Evolutionary conservation across 2,888 invertebrate genomes (phyloP).

Genomic region (Dascillus cervinus): DNA sequence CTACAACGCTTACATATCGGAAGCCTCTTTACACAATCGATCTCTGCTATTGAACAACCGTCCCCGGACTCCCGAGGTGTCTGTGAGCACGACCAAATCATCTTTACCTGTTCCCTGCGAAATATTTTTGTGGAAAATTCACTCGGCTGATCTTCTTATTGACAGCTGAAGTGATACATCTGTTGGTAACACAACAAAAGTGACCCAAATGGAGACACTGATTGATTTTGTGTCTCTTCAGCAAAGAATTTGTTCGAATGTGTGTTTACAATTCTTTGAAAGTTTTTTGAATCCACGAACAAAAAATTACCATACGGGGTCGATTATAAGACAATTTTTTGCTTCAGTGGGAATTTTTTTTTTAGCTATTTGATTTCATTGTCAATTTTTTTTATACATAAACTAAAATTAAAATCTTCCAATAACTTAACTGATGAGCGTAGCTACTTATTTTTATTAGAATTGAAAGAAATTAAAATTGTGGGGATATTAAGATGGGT

Average conservation of each 20-base stretch:
- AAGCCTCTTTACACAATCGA: constrained; percentile 30
- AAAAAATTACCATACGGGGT: too few species aligned
- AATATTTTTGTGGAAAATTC: constrained; percentile 4
- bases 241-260: not conserved
- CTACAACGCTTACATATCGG: constrained; percentile 31
- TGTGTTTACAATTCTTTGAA: too few species aligned
- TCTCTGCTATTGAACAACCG: constrained; percentile 20
- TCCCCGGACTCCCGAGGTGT: constrained; percentile 2
- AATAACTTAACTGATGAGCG: too few species aligned
- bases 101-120: not conserved
- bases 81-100: constrained; percentile 2
- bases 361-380: too few species aligned
- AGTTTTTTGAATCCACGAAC: too few species aligned
- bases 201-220: constrained; percentile 34
- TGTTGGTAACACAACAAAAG: constrained; percentile 34
- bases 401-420: too few species aligned
- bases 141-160: constrained; percentile 28
- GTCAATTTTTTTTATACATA: too few species aligned
- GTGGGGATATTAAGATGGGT: too few species aligned
- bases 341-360: too few species aligned
- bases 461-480: too few species aligned
- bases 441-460: too few species aligned
- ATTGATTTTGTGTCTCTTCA: constrained; percentile 29
- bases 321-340: too few species aligned
- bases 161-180: constrained; percentile 40